These are phyloP conservation scores for Archocentrus centrarchus DNA, from an alignment of 2,113 vertebrate species.

Conservation along the genomic window DNA sequence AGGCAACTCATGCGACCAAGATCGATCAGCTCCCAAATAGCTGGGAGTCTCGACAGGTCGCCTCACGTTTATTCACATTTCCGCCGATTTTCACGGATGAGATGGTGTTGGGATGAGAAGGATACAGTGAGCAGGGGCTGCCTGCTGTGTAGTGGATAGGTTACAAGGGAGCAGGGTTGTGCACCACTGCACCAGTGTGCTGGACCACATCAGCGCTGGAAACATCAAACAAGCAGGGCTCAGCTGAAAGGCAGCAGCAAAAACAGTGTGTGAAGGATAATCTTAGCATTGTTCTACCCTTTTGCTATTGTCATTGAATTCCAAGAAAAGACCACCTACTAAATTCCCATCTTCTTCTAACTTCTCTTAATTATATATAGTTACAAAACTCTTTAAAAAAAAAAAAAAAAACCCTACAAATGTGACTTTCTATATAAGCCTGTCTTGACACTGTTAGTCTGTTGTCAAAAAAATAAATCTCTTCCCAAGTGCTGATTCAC, in stretches of 20 bases:
- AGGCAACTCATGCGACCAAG: not conserved
- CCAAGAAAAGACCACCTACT: constrained; percentile 1
- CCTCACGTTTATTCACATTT: constrained; percentile 30
- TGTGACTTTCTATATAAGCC: not conserved
- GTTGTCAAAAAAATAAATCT: not conserved
- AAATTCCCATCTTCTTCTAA: not conserved
- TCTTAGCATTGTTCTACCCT: not conserved
- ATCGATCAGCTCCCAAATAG: constrained; percentile 7
- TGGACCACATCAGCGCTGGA: constrained; percentile 17
- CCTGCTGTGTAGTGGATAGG: constrained; percentile 32
- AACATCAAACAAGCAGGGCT: not conserved
- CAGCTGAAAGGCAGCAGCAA: not conserved
- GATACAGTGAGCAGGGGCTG: not conserved
- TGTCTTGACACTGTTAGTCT: accelerated
- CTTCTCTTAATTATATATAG: not conserved
- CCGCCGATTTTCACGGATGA: constrained; percentile 38
- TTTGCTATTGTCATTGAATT: not conserved
- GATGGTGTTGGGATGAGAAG: not conserved
- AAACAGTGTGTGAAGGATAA: not conserved
- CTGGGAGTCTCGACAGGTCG: constrained; percentile 1
- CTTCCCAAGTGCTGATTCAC: not conserved
- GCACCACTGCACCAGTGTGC: not conserved
- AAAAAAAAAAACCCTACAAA: no score
- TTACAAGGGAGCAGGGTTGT: constrained; percentile 14
- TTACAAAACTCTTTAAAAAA: not conserved